Base-by-base conservation (phyloP, 2,797 vertebrate species). In the Siniperca scherzeri region DNA sequence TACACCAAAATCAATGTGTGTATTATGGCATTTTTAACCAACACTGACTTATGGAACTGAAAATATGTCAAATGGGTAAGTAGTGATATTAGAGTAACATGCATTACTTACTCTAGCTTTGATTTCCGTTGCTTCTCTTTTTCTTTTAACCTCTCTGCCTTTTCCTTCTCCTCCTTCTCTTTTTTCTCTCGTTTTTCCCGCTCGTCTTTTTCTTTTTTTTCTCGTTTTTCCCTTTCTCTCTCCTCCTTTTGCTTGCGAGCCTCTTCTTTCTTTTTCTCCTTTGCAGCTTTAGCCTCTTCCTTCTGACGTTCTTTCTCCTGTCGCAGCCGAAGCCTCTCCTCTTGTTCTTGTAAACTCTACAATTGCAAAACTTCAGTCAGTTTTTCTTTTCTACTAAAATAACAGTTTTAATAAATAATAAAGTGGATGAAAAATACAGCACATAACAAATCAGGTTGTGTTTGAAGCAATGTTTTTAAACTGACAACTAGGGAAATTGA, bases 81-180 rank as follows among this genome's bases (percentile, higher is more conserved):
- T 25, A 4, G 36, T 2, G 0, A 57, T 19, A 25, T 59, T 9
- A 67, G 2, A 53, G 10, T 8, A 44, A 48, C 2, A 57, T 56
- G 21, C 11, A 7, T 61, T 66, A 95, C 98, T 97, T 91, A 99
- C 99, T 99, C 98, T 77, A 97, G 95, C 88, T 97, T 97, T 75
- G 98, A 97, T 92, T 97, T 98, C 66, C 97, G 96, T 68, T 96
- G 96, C 78, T 99, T 97, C 80, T 99, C 98, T 92, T 98, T 99
- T 30, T 86, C 96, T 96, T 93, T 98, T 95, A 0, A 94, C 94
- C 96, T 97, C 55, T 99, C 98, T n/a, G 96, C 97, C 67, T 98
- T 98, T 1, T 99, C 98, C 57, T 96, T 98, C 5, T 98, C 98
- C 2, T 97, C 97, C 80, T 96, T 97, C 79, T 99, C 97, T 9